Conservation (phyloP, 2,888 invertebrate genomes). For the Heliconius erato region DNA sequence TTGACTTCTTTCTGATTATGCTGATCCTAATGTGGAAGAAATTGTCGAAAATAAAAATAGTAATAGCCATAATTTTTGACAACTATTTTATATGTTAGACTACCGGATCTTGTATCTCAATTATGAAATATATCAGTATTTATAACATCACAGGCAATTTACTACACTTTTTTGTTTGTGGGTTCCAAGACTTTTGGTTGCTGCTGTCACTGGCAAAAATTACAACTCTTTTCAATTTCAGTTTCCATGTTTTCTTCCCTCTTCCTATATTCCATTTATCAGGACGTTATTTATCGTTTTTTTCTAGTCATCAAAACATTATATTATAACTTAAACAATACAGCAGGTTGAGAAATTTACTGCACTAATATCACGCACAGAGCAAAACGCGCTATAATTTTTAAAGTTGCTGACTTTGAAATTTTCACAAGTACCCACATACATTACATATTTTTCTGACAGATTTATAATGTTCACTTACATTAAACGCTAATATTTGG, state of each 20-base stretch:
- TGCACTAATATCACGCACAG: background rate
- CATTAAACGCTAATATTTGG: background rate
- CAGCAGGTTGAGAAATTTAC: background rate
- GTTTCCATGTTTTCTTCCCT: background rate
- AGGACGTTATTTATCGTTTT: background rate
- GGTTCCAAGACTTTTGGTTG: background rate
- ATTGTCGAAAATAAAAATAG: no score
- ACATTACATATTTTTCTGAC: background rate
- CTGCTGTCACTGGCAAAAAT: background rate
- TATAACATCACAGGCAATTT: background rate
- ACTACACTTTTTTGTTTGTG: background rate
- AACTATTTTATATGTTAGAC: no score
- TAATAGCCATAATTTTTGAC: no score
- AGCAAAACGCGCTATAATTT: background rate
- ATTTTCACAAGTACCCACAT: background rate
- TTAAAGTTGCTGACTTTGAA: background rate
- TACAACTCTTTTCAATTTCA: background rate
- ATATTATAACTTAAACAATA: background rate
- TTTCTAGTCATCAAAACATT: background rate
- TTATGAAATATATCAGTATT: background rate
- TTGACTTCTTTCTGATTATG: no score
- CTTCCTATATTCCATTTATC: background rate
- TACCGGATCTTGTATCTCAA: no score
- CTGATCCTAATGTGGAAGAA: no score
- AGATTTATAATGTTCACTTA: background rate